phyloP scores from a whole-genome alignment of 2,888 invertebrate genomes.

The Geophilus truncorum region DNA sequence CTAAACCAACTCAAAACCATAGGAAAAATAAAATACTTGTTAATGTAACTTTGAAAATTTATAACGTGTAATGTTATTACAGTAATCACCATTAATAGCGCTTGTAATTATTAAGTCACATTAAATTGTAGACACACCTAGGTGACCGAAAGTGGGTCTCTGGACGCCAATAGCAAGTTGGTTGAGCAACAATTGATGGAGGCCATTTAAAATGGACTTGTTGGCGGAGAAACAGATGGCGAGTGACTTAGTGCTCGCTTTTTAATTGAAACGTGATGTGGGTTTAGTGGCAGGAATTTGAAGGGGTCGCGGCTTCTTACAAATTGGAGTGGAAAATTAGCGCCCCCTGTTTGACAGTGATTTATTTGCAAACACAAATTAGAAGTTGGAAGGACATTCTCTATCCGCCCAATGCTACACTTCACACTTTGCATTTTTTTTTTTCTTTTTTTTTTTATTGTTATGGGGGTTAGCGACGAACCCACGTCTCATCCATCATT shows the following conservation, averaged over 20 bases:
- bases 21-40: too few relatives aligned
- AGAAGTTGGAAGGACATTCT: not conserved
- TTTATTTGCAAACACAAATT: conserved; percentile 9
- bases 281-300: conserved; percentile 11
- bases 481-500: not conserved
- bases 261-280: conserved; percentile 2
- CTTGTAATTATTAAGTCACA: too few relatives aligned
- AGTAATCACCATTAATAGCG: too few relatives aligned
- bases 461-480: not conserved
- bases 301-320: not conserved
- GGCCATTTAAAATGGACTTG: not conserved
- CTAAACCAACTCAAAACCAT: too few relatives aligned
- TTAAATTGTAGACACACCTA: too few relatives aligned
- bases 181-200: too few relatives aligned
- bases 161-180: too few relatives aligned
- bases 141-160: too few relatives aligned
- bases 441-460: not conserved
- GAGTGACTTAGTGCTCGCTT: not conserved
- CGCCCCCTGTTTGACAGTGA: conserved; percentile 9
- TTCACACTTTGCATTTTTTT: not conserved
- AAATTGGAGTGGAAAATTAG: conserved; percentile 13
- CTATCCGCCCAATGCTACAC: not conserved
- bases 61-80: too few relatives aligned
- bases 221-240: not conserved
- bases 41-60: too few relatives aligned